Evolutionary conservation across 2,113 vertebrate genomes (phyloP), one percentile per base, ranked within the genome.

Genomic region (Pagrus major): DNA sequence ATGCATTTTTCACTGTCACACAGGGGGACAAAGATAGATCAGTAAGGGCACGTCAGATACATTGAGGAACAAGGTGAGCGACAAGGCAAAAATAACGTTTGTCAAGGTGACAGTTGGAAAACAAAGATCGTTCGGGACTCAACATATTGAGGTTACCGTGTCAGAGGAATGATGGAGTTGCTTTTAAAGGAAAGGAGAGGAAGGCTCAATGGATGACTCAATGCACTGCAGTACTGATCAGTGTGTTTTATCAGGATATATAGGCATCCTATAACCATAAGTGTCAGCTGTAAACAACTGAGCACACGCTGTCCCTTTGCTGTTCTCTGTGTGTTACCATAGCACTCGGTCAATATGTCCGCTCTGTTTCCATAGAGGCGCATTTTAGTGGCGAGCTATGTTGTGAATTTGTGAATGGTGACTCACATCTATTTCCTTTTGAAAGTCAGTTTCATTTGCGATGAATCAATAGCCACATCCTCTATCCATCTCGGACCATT

Each of bases 401-500:
- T 14, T 64, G 29, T 54, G 54, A 75, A 65, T 82, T 82, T 60
- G 66, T 61, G 59, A 67, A 67, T 31, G 5, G 23, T 82, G 80
- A 76, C 72, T 83, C 78, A 20, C 56, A 74, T 76, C 31, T 72
- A 75, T 80, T 83, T 75, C 75, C 67, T 78, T 76, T 64, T 80
- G 85, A 89, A 89, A 82, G 83, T 89, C 88, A 83, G 76, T 86
- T 88, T 89, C 46, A 90, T 93, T 91, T 79, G 65, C 80, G 49
- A 76, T 35, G 73, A 91, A 93, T 93, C 93, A 81, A 93, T 94
- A 91, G 12, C 63, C 67, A 70, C 84, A 86, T 89, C 86, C 84
- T 66, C 63, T 41, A 83, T 92, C 78, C 49, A 86, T 86, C 85
- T 67, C 49, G 46, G 46, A 52, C 76, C 85, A 92, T 89, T 89